A percentile compares a stretch with the other conserved stretches of the same genome.
Conservation (phyloP, 2,113 vertebrate genomes). For the Emydura subglobosa region DNA sequence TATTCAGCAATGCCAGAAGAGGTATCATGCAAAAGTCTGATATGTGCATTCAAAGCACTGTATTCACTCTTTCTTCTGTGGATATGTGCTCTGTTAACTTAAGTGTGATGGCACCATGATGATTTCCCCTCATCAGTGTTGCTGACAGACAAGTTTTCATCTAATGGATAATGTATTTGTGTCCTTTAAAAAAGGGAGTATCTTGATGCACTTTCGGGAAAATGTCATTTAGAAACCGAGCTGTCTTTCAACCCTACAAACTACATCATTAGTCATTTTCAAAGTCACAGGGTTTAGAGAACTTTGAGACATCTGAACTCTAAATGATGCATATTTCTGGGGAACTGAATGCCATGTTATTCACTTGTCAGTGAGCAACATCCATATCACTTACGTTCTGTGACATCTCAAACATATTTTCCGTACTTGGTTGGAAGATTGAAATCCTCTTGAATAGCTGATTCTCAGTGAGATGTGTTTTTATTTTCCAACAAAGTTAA, state of each 20-base stretch:
- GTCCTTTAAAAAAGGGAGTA: neutral
- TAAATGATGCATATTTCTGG: neutral
- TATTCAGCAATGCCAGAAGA: neutral
- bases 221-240: slow-evolving; percentile 8
- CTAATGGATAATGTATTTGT: neutral
- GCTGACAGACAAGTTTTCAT: neutral
- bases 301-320: slow-evolving; percentile 15
- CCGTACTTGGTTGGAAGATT: neutral
- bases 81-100: neutral
- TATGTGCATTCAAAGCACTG: neutral
- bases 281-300: slow-evolving; percentile 21
- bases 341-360: neutral
- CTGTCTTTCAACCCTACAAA: slow-evolving; percentile 33
- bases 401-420: slow-evolving; percentile 19
- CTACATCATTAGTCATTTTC: slow-evolving; percentile 34
- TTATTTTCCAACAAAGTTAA: neutral
- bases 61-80: neutral
- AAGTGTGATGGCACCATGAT: neutral
- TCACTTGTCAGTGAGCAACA: slow-evolving; percentile 11
- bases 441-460: slow-evolving; percentile 39
- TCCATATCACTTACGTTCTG: neutral
- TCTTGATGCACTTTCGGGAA: neutral
- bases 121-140: slow-evolving; percentile 11
- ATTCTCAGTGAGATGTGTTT: neutral
- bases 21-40: neutral